Base-by-base conservation (phyloP, 2,797 vertebrate genomes). In the Urophycis tenuis region DNA sequence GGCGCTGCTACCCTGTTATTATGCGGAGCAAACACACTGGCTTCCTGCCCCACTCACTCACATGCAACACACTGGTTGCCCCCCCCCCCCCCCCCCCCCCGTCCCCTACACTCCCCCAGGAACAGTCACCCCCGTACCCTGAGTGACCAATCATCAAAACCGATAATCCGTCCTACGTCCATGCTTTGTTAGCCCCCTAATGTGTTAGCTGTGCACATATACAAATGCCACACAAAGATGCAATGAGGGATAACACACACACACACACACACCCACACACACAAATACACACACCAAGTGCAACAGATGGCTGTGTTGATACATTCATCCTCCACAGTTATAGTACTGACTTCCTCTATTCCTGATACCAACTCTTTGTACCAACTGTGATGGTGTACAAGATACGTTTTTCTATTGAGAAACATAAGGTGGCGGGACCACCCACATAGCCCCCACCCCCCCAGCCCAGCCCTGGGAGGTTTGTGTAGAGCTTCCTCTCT, bases 1-100 rank as follows among this genome's bases (percentile, higher is more conserved):
- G 86, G 91, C 81, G 78, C 77, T 67, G 80, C 84, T 87, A 73
- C 87, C 87, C 88, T 92, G 87, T 92, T 85, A 93, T 92, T 92
- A 93, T 77, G 78, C 85, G 83, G 81, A 78, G 81, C 83, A 88
- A 88, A 91, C 87, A 87, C 84, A 80, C 67, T 1, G 30, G 85
- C 90, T 92, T 92, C 91, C 91, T 91, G 88, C 80, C 87, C 80
- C 74, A 81, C 78, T 90, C 80, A 82, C 81, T 80, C 80, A 74
- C 78, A 78, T 72, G 78, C 83, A 88, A 87, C 85, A 90, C 90
- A 91, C 86, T 81, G 77, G 72, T 83, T 74, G 85, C 80, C 83
- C 76, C 53, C 85, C 85, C 86, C 74, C 85, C 79, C 74, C 85
- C 79, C 83, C 80, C 77, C 90, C 81, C 85, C 87, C 87, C 84